Evolutionary conservation across 2,113 vertebrate species (phyloP).

Genomic region (Seriola rivoliana): DNA sequence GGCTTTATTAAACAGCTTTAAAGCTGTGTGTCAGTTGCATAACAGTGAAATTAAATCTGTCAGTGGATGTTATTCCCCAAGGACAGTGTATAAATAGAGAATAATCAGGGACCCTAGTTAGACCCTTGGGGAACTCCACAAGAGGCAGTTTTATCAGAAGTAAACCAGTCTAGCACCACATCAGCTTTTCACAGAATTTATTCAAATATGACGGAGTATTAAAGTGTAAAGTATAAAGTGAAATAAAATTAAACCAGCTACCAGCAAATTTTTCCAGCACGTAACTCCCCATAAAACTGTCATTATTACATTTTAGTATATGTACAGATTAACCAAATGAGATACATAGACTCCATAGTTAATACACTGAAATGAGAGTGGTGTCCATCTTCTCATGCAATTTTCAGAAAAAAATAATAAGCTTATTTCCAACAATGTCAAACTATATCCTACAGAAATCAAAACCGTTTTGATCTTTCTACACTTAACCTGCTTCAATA

Average conservation of each 20-base stretch:
- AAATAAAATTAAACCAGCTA: too few species aligned
- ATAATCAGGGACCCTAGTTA: slow-evolving; percentile 1
- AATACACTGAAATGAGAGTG: background rate
- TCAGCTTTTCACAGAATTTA: background rate
- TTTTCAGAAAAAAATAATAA: background rate
- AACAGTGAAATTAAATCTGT: background rate
- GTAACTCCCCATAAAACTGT: background rate
- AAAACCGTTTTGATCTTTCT: background rate
- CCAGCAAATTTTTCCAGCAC: too few species aligned
- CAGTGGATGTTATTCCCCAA: background rate
- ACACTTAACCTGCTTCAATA: slow-evolving; percentile 13
- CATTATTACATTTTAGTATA: background rate
- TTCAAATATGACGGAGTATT: background rate
- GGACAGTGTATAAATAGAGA: slow-evolving; percentile 1
- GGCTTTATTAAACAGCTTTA: background rate
- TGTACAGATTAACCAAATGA: background rate
- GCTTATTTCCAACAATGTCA: background rate
- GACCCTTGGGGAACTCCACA: background rate
- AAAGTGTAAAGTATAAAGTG: too few species aligned
- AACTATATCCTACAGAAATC: background rate
- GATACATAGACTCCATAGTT: background rate
- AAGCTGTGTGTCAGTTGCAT: background rate
- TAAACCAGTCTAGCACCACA: background rate
- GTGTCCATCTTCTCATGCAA: background rate
- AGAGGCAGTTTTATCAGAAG: background rate